Evolutionary conservation across 2,797 vertebrate genomes (phyloP).

Genomic region (Salmo trutta): DNA sequence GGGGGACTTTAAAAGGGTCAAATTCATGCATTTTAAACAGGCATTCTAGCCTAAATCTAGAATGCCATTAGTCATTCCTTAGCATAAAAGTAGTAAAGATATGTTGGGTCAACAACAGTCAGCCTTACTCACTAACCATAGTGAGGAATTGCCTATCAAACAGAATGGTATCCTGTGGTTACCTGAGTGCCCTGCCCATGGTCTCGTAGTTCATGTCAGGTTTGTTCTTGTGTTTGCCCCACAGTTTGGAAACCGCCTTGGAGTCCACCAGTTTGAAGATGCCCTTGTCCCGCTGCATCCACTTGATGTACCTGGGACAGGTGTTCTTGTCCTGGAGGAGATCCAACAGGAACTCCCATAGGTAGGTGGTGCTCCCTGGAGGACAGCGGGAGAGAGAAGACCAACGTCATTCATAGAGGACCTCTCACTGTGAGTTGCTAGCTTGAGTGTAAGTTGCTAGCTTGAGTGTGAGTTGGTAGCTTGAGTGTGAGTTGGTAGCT

Average conservation of each 20-base stretch:
- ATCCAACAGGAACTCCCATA: conserved; percentile 98
- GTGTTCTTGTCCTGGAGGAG: conserved; percentile 98
- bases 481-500: neutral
- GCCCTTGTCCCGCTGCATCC: conserved; percentile 98
- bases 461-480: neutral
- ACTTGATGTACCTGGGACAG: conserved; percentile 97
- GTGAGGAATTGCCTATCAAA: no score
- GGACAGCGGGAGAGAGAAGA: neutral
- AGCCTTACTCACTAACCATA: no score
- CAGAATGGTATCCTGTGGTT: conserved; percentile 15
- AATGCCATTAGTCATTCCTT: no score
- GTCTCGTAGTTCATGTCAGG: conserved; percentile 99
- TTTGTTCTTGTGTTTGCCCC: conserved; percentile 99
- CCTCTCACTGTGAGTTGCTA: neutral
- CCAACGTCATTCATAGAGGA: neutral
- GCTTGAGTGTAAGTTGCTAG: neutral
- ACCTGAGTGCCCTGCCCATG: conserved; percentile 97
- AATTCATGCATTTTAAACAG: no score
- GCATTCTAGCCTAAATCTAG: no score
- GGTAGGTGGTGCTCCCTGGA: conserved; percentile 93
- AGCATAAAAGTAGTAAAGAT: no score
- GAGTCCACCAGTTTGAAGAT: conserved; percentile 99
- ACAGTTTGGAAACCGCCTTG: conserved; percentile 95
- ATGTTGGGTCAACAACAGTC: no score
- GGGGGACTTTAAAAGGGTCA: no score